These are phyloP conservation scores for Caenorhabditis sinica DNA, from an alignment of 2,888 invertebrate genomes.

Conservation along the genomic window DNA sequence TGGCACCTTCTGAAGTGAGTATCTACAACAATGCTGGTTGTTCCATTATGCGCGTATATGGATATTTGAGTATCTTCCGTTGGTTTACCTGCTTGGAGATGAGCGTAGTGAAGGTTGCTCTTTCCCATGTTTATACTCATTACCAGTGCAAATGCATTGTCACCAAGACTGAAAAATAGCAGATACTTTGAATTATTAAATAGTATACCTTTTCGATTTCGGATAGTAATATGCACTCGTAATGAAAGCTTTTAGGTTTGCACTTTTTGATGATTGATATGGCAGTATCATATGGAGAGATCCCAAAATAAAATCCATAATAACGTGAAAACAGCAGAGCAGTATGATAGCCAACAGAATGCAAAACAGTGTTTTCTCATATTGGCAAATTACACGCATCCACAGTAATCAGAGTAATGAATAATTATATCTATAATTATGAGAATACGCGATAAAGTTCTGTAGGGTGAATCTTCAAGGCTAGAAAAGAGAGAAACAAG, in stretches of 20 bases:
- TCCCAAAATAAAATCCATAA: too few relatives aligned
- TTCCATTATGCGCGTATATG: slow-evolving; percentile 24
- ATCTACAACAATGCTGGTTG: slow-evolving; percentile 17
- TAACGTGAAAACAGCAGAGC: too few relatives aligned
- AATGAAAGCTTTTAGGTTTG: slow-evolving; percentile 41
- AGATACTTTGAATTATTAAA: not conserved
- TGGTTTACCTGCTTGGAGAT: not conserved
- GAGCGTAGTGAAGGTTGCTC: not conserved
- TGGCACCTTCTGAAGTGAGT: slow-evolving; percentile 36
- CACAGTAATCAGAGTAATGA: too few relatives aligned
- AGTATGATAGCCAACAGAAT: too few relatives aligned
- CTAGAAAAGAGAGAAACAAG: too few relatives aligned
- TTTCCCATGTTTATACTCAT: slow-evolving; percentile 46
- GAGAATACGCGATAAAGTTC: too few relatives aligned
- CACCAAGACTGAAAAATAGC: not conserved
- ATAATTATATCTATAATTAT: too few relatives aligned
- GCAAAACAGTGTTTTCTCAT: too few relatives aligned
- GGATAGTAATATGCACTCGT: slow-evolving; percentile 55
- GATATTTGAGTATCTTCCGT: slow-evolving; percentile 35
- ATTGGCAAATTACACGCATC: too few relatives aligned
- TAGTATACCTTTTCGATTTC: slow-evolving; percentile 31
- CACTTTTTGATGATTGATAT: too few relatives aligned
- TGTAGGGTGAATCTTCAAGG: too few relatives aligned
- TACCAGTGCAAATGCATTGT: slow-evolving; percentile 43
- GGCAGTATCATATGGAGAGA: too few relatives aligned